phyloP scores from a whole-genome alignment of 2,113 vertebrate genomes.

The Indicator indicator region DNA sequence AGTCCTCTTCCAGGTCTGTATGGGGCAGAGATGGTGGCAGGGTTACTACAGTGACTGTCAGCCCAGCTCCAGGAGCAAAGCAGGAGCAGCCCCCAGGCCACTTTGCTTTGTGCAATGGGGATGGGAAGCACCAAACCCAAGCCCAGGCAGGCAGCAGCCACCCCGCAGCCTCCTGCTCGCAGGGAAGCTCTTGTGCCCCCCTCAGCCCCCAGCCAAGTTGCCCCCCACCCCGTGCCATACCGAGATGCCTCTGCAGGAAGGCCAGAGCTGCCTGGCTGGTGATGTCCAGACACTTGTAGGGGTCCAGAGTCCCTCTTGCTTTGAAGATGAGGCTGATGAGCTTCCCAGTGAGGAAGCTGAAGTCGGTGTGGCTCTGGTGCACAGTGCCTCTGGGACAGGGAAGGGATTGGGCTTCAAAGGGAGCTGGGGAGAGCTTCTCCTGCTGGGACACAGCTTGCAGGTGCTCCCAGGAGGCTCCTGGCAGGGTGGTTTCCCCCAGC shows the following conservation, averaged over 20 bases:
- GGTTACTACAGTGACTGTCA: neutral
- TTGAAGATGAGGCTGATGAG: conserved; percentile 53
- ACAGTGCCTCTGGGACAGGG: conserved; percentile 65
- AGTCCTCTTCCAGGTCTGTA: conserved; percentile 72
- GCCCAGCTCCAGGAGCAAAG: neutral
- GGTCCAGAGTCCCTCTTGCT: conserved; percentile 64
- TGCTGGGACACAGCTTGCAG: neutral
- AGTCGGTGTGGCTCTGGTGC: conserved; percentile 78
- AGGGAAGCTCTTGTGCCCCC: accelerated
- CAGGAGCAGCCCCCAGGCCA: accelerated
- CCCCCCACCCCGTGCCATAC: conserved; percentile 15
- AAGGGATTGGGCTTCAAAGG: neutral
- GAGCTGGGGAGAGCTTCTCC: neutral
- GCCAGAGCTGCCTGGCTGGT: conserved; percentile 69
- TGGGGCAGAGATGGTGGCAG: neutral
- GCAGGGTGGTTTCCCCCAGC: accelerated
- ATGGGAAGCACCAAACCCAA: neutral
- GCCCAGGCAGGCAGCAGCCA: accelerated
- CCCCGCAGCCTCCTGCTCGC: neutral
- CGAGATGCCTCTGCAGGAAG: conserved; percentile 80
- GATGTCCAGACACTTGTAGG: conserved; percentile 65
- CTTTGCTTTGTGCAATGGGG: neutral
- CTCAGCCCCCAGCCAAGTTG: accelerated
- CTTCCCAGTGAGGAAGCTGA: conserved; percentile 66
- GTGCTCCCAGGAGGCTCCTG: neutral